Conservation (phyloP, 1,140 invertebrate species). For the Brachionus angularis region DNA sequence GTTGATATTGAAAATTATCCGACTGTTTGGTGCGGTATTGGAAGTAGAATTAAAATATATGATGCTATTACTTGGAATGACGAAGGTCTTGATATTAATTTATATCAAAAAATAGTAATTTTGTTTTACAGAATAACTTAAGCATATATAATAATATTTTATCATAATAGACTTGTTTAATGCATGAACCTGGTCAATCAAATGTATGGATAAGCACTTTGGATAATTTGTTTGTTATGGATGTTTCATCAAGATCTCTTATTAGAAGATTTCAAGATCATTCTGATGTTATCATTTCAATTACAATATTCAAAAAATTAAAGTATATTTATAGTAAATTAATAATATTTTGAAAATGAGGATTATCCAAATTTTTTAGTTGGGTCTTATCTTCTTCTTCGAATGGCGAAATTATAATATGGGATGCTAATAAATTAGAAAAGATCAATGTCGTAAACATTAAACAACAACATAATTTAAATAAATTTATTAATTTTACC, state of each 20-base stretch:
- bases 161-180: neutral
- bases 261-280: slow-evolving; percentile 9
- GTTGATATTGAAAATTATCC: slow-evolving; percentile 18
- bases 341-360: neutral
- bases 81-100: slow-evolving; percentile 19
- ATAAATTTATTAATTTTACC: neutral
- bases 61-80: slow-evolving; percentile 41
- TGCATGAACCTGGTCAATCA: neutral
- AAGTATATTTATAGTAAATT: neutral
- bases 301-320: slow-evolving; percentile 1
- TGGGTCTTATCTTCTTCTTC: slow-evolving; percentile 5
- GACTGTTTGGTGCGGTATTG: slow-evolving; percentile 36
- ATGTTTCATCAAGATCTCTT: slow-evolving; percentile 12
- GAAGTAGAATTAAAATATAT: slow-evolving; percentile 29
- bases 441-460: neutral
- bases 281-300: slow-evolving; percentile 19
- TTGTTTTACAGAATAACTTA: neutral
- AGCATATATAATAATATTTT: neutral
- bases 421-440: neutral
- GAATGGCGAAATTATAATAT: slow-evolving; percentile 36
- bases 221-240: slow-evolving; percentile 25
- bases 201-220: slow-evolving; percentile 28
- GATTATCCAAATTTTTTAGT: neutral
- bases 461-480: neutral
- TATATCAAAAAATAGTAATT: slow-evolving; percentile 30